Conservation (phyloP, 2,797 vertebrate species). For the Poeciliopsis presidionis region DNA sequence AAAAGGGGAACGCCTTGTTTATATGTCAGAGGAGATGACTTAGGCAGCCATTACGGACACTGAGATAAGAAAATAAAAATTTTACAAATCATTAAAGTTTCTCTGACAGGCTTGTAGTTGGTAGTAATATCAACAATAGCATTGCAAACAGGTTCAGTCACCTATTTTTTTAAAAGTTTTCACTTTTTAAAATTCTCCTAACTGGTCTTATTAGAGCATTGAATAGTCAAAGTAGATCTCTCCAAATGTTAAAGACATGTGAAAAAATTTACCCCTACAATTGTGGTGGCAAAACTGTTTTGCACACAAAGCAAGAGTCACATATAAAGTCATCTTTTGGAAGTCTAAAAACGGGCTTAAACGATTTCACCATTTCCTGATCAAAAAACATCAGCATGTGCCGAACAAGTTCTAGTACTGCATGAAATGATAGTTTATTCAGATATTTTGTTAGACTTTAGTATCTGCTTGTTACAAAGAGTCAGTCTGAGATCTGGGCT, state of each 20-base stretch:
- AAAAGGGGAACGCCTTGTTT: neutral
- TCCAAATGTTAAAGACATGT: neutral
- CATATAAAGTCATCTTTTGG: neutral
- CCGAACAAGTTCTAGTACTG: neutral
- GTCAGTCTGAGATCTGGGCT: slow-evolving; percentile 51
- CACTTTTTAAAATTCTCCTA: neutral
- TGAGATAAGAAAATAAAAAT: neutral
- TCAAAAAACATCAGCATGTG: neutral
- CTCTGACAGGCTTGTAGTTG: neutral
- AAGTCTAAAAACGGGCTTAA: neutral
- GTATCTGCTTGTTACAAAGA: slow-evolving; percentile 37
- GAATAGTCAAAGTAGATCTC: neutral
- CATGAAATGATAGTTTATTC: neutral
- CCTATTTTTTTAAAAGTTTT: neutral
- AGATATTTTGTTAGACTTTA: neutral
- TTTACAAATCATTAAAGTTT: neutral
- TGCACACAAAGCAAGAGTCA: neutral
- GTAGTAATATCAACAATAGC: neutral
- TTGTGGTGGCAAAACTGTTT: neutral
- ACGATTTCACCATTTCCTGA: neutral
- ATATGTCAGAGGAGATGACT: neutral
- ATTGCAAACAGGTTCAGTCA: neutral
- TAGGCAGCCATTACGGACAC: neutral
- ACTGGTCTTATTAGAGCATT: neutral
- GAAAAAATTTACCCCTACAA: neutral